Percentiles rank a stretch among this genome's conserved stretches.
Evolutionary conservation across 2,113 vertebrate genomes (phyloP).

Genomic region (Microtus montanus): DNA sequence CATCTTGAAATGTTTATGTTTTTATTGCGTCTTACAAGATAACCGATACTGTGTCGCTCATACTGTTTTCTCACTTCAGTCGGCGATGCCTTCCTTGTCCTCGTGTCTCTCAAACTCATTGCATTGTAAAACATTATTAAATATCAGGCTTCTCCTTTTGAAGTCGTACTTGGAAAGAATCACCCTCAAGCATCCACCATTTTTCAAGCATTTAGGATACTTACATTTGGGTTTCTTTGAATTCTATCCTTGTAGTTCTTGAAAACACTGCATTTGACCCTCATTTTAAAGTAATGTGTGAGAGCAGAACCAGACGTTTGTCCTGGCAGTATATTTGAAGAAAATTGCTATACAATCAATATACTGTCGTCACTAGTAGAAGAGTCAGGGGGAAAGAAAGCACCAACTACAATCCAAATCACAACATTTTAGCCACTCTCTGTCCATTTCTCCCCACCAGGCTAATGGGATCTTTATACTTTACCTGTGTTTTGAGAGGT

Average conservation of each 20-base stretch:
- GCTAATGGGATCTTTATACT: neutral
- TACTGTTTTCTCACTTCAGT: neutral
- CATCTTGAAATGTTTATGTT: neutral
- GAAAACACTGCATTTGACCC: neutral
- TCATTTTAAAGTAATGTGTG: constrained; percentile 20
- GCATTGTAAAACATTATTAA: constrained; percentile 5
- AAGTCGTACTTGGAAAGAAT: neutral
- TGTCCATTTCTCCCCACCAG: neutral
- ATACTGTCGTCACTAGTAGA: neutral
- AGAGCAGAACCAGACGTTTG: neutral
- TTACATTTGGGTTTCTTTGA: neutral
- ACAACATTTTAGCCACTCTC: neutral
- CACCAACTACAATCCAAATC: neutral
- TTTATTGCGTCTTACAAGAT: neutral
- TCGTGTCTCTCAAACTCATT: neutral
- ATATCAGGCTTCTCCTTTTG: neutral
- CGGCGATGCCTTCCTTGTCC: neutral
- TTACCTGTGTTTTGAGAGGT: neutral
- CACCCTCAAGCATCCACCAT: neutral
- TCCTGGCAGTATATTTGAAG: neutral
- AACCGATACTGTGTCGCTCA: neutral
- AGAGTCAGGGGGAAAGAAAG: neutral
- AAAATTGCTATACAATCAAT: neutral
- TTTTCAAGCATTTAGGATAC: constrained; percentile 14
- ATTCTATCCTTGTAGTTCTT: constrained; percentile 15